Base-by-base conservation (phyloP, 2,888 invertebrate genomes). In the Tenthredo scrophulariae region DNA sequence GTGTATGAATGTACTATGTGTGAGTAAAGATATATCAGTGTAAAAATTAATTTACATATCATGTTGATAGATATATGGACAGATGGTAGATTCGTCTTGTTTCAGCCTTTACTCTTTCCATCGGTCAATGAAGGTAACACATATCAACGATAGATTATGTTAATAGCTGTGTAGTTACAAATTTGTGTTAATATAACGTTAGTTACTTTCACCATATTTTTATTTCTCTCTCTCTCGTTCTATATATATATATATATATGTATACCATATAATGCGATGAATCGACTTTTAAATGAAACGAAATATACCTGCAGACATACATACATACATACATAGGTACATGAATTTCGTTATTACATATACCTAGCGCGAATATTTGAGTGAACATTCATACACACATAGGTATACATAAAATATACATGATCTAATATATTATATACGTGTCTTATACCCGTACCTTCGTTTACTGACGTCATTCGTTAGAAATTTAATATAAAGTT, bases 241-340 rank as follows among this genome's bases (percentile, higher is more conserved):
- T n/a, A n/a, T n/a, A n/a, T n/a, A n/a, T n/a, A 58, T 54, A 46
- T 58, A 50, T 77, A n/a, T n/a, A n/a, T n/a, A n/a, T n/a, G n/a
- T 33, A 33, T 33, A 33, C 33, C 33, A 37, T 37, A 37, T 37
- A 22, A 33, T 33, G 43, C 72, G 43, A 74, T 43, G 75, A 77
- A 77, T 77, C 33, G 54, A 77, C 46, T 77, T 77, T 77, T 29
- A 77, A 77, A 77, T 77, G 10, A 50, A 77, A 77, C 29, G 50
- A 77, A 50, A 37, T 37, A 77, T 22, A 75, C 46, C 22, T n/a
- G 15, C 26, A n/a, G 3, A 9, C 1, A 40, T 72, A 33, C 26
- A 9, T 13, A n/a, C 7, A 77, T 22, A 10, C 43, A 18, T 22
- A 10, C 4, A 33, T n/a, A 4, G 0, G 33, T 37, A 37, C 43